Evolutionary conservation across 2,113 vertebrate species (phyloP).

Genomic region (Corythaeola cristata): DNA sequence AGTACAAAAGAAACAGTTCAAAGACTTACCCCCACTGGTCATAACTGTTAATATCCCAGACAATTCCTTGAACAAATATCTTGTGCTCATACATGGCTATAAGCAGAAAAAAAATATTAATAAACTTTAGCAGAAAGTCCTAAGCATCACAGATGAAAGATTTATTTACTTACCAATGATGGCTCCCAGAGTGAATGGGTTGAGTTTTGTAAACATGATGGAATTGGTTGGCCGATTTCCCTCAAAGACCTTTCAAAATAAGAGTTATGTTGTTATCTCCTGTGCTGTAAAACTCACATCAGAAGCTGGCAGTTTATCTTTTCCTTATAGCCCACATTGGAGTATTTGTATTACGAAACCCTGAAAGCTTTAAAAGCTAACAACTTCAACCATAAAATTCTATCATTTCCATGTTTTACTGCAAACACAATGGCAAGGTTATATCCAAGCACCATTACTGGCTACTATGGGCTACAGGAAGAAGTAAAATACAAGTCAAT

Average conservation of each 20-base stretch:
- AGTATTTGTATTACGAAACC: not conserved
- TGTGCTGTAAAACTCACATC: not conserved
- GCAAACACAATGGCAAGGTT: not conserved
- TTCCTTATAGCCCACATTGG: not conserved
- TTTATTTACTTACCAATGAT: conserved; percentile 88
- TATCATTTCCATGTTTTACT: not conserved
- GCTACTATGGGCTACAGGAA: not conserved
- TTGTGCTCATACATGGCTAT: conserved; percentile 98
- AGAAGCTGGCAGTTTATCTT: not conserved
- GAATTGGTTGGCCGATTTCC: conserved; percentile 98
- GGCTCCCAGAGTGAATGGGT: conserved; percentile 87
- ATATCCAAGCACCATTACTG: not conserved
- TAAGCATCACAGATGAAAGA: not conserved
- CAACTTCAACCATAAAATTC: not conserved
- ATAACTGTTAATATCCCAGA: conserved; percentile 98
- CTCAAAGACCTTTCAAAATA: conserved; percentile 86
- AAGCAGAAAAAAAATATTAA: not conserved
- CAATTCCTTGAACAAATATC: conserved; percentile 95
- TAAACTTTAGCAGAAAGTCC: not conserved
- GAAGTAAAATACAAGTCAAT: not conserved
- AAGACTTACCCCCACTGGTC: conserved; percentile 97
- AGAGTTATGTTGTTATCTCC: not conserved
- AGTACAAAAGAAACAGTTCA: not conserved
- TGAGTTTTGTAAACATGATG: conserved; percentile 91
- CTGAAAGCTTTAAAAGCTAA: not conserved